Conservation (phyloP, 37 sponge, comb jelly and placozoan species). For the Hormiphora californensis region DNA sequence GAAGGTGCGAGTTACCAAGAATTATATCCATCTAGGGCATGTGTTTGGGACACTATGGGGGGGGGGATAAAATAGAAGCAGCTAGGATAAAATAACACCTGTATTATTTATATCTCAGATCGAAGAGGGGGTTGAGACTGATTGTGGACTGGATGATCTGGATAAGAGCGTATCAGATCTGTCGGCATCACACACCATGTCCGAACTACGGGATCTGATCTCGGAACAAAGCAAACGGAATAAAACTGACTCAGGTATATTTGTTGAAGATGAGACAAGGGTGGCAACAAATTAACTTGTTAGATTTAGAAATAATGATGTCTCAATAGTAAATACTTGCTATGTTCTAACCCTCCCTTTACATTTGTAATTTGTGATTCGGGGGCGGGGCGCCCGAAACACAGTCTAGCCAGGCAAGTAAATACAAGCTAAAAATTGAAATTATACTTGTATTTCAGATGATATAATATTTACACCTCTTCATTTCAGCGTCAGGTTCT, state of each 20-base stretch:
- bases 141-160: not conserved
- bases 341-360: no score
- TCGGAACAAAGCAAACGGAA: not conserved
- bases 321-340: no score
- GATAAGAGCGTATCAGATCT: not conserved
- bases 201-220: slow-evolving; percentile 24
- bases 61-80: not conserved
- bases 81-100: no score
- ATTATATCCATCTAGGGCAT: not conserved
- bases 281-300: no score
- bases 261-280: no score
- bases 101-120: slow-evolving; percentile 4
- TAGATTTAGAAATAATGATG: no score
- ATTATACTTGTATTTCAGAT: no score
- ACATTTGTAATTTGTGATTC: no score
- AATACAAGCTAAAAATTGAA: not conserved
- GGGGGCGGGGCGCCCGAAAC: no score
- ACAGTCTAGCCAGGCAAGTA: not conserved
- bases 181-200: slow-evolving; percentile 34
- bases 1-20: no score
- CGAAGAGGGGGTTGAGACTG: slow-evolving; percentile 21
- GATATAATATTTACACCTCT: not conserved
- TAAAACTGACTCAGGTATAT: slow-evolving; percentile 12
- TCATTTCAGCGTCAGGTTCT: not conserved
- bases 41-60: not conserved